A percentile compares a stretch with the other conserved stretches of the same genome.
Conservation (phyloP, 2,797 vertebrate species). For the Trichosurus vulpecula region DNA sequence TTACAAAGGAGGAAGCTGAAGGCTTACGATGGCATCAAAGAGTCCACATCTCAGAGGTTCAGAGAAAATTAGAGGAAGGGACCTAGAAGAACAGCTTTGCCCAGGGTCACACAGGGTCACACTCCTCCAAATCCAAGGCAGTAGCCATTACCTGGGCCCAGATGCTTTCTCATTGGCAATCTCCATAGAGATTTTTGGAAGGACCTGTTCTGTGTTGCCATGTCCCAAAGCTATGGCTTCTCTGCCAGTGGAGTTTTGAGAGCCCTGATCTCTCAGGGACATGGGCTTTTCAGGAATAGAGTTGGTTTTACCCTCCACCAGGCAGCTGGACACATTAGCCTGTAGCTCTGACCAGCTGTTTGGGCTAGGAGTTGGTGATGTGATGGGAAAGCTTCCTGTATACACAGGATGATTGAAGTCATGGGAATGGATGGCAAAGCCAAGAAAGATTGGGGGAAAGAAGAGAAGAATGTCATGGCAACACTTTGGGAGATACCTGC, state of each 20-base stretch:
- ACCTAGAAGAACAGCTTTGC: neutral
- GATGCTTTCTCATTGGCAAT: neutral
- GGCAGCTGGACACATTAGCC: neutral
- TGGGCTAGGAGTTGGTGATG: neutral
- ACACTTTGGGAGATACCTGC: neutral
- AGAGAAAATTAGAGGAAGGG: neutral
- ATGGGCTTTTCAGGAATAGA: neutral
- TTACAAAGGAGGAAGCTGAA: neutral
- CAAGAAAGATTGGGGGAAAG: neutral
- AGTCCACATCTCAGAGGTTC: neutral
- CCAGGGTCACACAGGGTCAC: neutral
- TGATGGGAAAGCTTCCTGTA: neutral
- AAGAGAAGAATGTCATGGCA: neutral
- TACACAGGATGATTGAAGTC: neutral
- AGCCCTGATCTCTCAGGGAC: neutral
- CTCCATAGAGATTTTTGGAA: neutral
- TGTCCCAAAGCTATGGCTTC: neutral
- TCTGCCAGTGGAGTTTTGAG: neutral
- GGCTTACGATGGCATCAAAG: neutral
- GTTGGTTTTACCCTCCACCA: neutral
- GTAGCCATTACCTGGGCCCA: fast-evolving
- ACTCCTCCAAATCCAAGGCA: neutral
- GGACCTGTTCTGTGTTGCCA: neutral
- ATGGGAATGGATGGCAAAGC: neutral
- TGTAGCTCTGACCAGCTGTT: neutral